A percentile compares a stretch with the other conserved stretches of the same genome.
phyloP scores from a whole-genome alignment of 2,888 invertebrate genomes.

The Melanchra persicariae region DNA sequence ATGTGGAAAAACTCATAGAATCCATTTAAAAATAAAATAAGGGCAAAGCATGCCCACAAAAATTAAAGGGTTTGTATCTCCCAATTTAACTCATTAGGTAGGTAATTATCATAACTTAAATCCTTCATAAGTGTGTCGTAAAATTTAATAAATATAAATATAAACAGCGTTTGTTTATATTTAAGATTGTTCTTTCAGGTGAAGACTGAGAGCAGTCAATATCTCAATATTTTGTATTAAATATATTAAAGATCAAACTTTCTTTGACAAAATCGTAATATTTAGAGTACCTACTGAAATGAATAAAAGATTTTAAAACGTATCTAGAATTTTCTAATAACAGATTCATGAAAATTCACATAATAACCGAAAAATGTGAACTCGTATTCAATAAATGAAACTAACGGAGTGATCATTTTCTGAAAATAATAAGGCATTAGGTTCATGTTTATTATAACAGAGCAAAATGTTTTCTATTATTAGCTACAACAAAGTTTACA shows the following conservation, averaged over 20 bases:
- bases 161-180: too few species aligned
- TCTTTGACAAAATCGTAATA: neutral
- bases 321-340: neutral
- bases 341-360: too few species aligned
- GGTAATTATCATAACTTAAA: too few species aligned
- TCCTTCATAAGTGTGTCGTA: too few species aligned
- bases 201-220: neutral
- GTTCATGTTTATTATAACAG: neutral
- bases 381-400: neutral
- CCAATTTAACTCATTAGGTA: too few species aligned
- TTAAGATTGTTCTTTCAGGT: neutral
- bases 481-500: neutral
- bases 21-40: too few species aligned
- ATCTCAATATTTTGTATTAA: too few species aligned
- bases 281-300: neutral
- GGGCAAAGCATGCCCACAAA: too few species aligned
- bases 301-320: neutral
- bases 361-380: neutral
- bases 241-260: slow-evolving; percentile 12
- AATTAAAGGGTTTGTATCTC: too few species aligned
- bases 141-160: too few species aligned
- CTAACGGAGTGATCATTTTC: neutral
- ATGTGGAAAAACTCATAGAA: too few species aligned
- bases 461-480: neutral
- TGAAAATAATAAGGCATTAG: neutral